Conservation (phyloP, 2,888 invertebrate genomes). For the Notocelia uddmanniana region DNA sequence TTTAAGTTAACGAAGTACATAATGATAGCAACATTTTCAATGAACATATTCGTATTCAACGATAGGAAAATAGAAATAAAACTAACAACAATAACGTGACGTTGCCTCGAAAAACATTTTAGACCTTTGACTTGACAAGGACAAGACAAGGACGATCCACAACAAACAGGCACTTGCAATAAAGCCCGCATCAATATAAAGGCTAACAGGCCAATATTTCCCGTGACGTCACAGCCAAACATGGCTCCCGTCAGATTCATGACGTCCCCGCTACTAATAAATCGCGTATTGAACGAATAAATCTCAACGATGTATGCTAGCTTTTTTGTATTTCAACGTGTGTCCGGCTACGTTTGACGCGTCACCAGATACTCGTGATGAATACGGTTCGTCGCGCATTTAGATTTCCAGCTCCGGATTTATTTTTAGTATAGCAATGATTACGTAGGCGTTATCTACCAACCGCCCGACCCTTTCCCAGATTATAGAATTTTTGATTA, state of each 20-base stretch:
- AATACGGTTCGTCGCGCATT: constrained; percentile 22
- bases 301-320: constrained; percentile 53
- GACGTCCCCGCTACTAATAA: constrained; percentile 49
- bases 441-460: constrained; percentile 31
- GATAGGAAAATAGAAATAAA: constrained; percentile 7
- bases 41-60: neutral
- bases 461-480: constrained; percentile 26
- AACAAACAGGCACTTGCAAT: constrained; percentile 47
- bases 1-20: neutral
- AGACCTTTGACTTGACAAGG: constrained; percentile 26
- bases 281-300: constrained; percentile 52
- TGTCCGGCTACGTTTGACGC: constrained; percentile 49
- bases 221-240: constrained; percentile 52
- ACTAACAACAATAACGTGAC: neutral
- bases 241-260: constrained; percentile 50
- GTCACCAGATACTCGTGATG: constrained; percentile 41
- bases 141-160: constrained; percentile 24
- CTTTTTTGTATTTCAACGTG: constrained; percentile 49
- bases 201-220: constrained; percentile 51
- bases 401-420: constrained; percentile 27
- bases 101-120: constrained; percentile 26
- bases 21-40: neutral
- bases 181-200: constrained; percentile 48
- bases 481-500: constrained; percentile 38
- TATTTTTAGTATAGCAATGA: constrained; percentile 16